Conservation (phyloP, 2,113 vertebrate species). For the Chrysochloris asiatica region DNA sequence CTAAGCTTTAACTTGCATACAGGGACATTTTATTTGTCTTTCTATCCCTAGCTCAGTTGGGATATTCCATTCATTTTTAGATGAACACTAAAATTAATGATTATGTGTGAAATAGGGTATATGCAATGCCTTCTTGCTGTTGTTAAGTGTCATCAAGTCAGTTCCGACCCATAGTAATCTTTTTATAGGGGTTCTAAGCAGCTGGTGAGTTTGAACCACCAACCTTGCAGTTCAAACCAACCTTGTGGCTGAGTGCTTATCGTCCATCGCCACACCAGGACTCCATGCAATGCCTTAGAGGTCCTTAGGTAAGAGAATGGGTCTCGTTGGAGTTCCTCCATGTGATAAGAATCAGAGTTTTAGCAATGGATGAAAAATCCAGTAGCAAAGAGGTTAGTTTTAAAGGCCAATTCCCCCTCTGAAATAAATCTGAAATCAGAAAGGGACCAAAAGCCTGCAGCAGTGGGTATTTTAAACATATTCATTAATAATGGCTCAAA, state of each 20-base stretch:
- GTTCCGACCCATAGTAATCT: no score
- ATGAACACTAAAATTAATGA: conserved; percentile 34
- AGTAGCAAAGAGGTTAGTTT: neutral
- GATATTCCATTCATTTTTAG: conserved; percentile 26
- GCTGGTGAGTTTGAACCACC: no score
- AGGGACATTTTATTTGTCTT: neutral
- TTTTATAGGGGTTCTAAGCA: no score
- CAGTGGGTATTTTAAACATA: conserved; percentile 52
- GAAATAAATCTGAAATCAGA: conserved; percentile 60
- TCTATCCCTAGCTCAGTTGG: neutral
- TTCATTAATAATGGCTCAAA: conserved; percentile 68
- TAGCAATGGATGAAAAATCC: neutral
- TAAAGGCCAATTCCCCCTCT: neutral
- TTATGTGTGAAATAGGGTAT: conserved; percentile 1
- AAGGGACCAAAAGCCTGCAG: neutral
- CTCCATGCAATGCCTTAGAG: neutral
- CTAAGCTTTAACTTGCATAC: neutral
- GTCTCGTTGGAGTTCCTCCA: neutral
- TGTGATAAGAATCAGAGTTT: neutral
- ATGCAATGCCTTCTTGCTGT: no score
- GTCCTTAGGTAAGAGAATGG: neutral
- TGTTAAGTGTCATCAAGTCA: no score
- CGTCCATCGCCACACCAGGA: no score
- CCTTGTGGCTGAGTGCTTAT: no score
- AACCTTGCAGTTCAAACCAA: no score